Conservation (phyloP, 2,888 invertebrate genomes). For the Sthenelais limicola region DNA sequence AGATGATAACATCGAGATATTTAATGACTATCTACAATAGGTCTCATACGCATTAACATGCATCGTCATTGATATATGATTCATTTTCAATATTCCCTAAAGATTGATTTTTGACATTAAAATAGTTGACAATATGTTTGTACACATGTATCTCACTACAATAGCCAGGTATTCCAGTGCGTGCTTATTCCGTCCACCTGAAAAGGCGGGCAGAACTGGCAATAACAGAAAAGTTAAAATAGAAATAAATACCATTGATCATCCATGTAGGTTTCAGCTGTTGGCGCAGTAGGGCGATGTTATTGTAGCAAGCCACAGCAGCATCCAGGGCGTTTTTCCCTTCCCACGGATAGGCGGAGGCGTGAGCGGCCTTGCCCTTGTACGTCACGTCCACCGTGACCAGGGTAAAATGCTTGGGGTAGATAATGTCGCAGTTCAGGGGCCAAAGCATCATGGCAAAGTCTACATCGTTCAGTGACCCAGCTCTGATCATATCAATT, state of each 20-base stretch:
- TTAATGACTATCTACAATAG: too few relatives aligned
- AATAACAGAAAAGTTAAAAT: too few relatives aligned
- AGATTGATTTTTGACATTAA: too few relatives aligned
- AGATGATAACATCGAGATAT: too few relatives aligned
- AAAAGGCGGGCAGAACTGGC: too few relatives aligned
- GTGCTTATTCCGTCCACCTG: too few relatives aligned
- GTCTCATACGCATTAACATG: too few relatives aligned
- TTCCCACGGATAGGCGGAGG: conserved; percentile 64
- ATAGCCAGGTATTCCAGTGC: neutral
- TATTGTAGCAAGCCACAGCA: conserved; percentile 69
- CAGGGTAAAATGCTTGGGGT: conserved; percentile 41
- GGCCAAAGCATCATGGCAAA: conserved; percentile 61
- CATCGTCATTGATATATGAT: too few relatives aligned
- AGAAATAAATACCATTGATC: conserved; percentile 66
- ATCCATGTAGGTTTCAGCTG: conserved; percentile 70
- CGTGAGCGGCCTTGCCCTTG: conserved; percentile 58
- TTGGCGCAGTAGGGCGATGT: conserved; percentile 67
- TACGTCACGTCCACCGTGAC: conserved; percentile 47
- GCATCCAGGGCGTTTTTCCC: conserved; percentile 72
- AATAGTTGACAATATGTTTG: too few relatives aligned
- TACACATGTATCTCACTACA: conserved; percentile 1
- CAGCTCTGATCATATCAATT: conserved; percentile 56
- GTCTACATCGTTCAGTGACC: conserved; percentile 59
- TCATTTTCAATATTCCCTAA: too few relatives aligned
- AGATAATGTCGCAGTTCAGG: conserved; percentile 48